Evolutionary conservation across 2,797 vertebrate species (phyloP).

Genomic region (Sylvilagus floridanus): DNA sequence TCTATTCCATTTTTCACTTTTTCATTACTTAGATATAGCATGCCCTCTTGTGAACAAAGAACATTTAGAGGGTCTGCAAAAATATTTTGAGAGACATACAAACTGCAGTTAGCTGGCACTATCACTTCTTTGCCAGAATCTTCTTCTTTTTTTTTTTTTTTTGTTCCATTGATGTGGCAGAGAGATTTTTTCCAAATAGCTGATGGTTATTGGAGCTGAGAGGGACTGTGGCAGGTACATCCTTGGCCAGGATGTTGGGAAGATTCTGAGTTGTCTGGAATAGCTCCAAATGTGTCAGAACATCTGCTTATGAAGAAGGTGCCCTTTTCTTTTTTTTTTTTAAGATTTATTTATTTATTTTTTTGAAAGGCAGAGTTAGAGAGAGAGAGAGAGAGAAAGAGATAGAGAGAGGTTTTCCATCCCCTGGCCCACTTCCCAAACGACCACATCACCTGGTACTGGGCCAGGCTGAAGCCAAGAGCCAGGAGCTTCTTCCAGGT

Average conservation of each 20-base stretch:
- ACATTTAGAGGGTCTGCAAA: not conserved
- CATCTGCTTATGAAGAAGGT: not conserved
- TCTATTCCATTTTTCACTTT: not conserved
- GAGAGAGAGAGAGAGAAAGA: too few species aligned
- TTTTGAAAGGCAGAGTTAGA: too few species aligned
- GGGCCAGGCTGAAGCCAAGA: too few species aligned
- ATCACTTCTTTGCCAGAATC: not conserved
- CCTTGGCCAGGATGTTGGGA: too few species aligned
- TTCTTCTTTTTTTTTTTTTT: not conserved
- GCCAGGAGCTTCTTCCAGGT: too few species aligned
- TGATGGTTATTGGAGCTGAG: not conserved
- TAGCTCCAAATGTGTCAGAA: not conserved
- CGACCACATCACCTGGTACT: too few species aligned
- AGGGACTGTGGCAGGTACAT: not conserved
- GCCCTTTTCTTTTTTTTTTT: too few species aligned
- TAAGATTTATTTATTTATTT: too few species aligned
- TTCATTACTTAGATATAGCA: not conserved
- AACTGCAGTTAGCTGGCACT: not conserved
- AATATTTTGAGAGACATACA: not conserved
- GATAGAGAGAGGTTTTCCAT: too few species aligned
- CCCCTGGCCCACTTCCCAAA: too few species aligned
- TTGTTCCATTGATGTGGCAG: not conserved
- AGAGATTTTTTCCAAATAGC: constrained; percentile 30
- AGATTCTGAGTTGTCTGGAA: not conserved
- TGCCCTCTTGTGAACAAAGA: not conserved